These are phyloP conservation scores for Scleropages formosus DNA, from an alignment of 2,797 vertebrate species.

Conservation along the genomic window DNA sequence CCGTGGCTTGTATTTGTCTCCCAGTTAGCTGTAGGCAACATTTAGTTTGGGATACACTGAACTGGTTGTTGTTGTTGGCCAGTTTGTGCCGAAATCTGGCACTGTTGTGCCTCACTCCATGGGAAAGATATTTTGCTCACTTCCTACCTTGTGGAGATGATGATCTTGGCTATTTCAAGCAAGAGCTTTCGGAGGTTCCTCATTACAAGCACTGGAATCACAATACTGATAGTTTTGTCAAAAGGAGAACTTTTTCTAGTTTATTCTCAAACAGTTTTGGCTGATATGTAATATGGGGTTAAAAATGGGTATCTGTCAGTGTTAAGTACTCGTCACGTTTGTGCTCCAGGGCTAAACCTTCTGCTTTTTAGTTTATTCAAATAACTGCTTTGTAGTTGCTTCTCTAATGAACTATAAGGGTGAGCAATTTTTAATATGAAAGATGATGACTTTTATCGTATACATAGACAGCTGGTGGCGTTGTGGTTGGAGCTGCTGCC, in stretches of 20 bases:
- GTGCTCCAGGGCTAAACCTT: neutral
- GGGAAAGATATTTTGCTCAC: neutral
- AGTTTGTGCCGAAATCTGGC: too few relatives aligned
- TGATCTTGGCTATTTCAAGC: neutral
- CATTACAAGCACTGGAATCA: neutral
- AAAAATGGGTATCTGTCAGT: neutral
- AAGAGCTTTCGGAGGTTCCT: neutral
- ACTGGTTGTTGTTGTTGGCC: too few relatives aligned
- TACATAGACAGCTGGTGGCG: too few relatives aligned
- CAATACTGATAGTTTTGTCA: neutral
- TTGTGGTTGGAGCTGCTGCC: too few relatives aligned
- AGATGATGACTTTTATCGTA: too few relatives aligned
- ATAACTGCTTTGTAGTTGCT: slow-evolving; percentile 4
- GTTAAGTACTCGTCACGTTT: neutral
- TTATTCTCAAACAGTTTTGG: neutral
- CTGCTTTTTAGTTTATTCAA: slow-evolving; percentile 9
- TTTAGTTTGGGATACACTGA: too few relatives aligned
- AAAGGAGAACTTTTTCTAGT: slow-evolving; percentile 2
- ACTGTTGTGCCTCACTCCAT: neutral
- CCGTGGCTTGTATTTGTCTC: too few relatives aligned
- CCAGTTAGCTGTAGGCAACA: too few relatives aligned
- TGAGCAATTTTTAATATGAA: neutral
- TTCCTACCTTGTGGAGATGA: neutral
- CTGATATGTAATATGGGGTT: neutral
- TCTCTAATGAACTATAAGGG: neutral